Percentiles rank a stretch among this genome's conserved stretches.
phyloP scores from a whole-genome alignment of 2,113 vertebrate species.

The Hemibagrus wyckioides region DNA sequence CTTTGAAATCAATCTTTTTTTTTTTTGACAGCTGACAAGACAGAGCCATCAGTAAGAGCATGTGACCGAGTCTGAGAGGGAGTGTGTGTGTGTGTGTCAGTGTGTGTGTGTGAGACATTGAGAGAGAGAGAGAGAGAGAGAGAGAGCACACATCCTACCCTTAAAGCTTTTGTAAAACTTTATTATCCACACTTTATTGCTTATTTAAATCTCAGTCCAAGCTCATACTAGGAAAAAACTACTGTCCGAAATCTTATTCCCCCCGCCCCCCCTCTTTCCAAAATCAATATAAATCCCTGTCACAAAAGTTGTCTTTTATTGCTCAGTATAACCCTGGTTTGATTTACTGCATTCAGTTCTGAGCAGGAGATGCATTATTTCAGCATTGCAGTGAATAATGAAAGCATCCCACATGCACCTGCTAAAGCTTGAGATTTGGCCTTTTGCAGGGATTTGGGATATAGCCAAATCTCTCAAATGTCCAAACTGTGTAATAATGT shows the following conservation, averaged over 20 bases:
- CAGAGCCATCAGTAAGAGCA: constrained; percentile 46
- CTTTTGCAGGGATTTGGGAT: constrained; percentile 34
- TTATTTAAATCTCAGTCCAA: constrained; percentile 6
- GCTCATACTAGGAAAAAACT: neutral
- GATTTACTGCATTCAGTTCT: constrained; percentile 4
- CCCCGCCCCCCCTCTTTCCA: neutral
- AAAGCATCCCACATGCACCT: constrained; percentile 35
- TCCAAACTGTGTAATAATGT: constrained; percentile 22
- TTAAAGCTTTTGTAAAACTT: constrained; percentile 26
- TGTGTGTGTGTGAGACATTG: no score
- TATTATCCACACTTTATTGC: constrained; percentile 32
- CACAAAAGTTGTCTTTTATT: constrained; percentile 23
- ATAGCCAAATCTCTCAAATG: constrained; percentile 34
- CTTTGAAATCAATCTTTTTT: constrained; percentile 57
- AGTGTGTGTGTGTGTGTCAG: no score
- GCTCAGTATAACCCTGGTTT: constrained; percentile 20
- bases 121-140: neutral
- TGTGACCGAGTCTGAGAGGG: neutral
- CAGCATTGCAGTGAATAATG: constrained; percentile 22
- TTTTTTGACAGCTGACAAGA: constrained; percentile 58
- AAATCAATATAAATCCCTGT: constrained; percentile 14
- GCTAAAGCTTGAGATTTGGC: constrained; percentile 35
- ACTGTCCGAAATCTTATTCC: neutral
- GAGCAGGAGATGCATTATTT: constrained; percentile 32
- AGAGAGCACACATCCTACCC: neutral